phyloP scores from a whole-genome alignment of 2,797 vertebrate genomes.

The Clarias platycephalus region DNA sequence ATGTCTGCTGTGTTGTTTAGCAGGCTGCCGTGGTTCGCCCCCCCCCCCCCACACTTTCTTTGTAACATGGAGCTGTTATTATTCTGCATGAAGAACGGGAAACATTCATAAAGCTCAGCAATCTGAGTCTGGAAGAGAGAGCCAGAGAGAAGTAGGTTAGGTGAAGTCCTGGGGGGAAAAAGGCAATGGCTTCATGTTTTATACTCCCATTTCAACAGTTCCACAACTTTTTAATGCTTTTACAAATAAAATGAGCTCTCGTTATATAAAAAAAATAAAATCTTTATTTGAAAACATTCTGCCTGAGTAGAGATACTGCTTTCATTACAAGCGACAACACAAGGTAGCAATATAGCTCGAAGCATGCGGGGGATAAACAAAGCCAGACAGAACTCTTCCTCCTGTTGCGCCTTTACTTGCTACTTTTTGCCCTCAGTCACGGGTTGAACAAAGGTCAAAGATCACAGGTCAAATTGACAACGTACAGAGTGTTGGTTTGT shows the following conservation, averaged over 20 bases:
- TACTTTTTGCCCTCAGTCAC: conserved; percentile 18
- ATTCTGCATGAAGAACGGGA: conserved; percentile 37
- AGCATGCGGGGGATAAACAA: background rate
- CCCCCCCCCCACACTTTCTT: too few relatives aligned
- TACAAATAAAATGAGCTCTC: background rate
- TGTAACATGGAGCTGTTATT: conserved; percentile 1
- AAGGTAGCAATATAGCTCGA: background rate
- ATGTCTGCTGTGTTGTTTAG: conserved; percentile 5
- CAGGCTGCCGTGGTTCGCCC: background rate
- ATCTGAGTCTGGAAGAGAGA: conserved; percentile 45
- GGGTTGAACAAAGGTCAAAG: conserved; percentile 31
- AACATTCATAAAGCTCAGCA: conserved; percentile 23
- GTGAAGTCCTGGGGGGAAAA: conserved; percentile 35
- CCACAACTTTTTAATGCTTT: background rate
- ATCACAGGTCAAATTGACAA: conserved; percentile 28
- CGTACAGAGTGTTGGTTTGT: background rate
- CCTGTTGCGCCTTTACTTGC: background rate
- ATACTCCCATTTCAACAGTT: background rate
- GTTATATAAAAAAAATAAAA: background rate
- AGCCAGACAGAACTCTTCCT: background rate
- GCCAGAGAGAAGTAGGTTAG: conserved; percentile 51
- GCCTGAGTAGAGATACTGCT: background rate
- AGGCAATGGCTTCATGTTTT: conserved; percentile 4
- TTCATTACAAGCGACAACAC: background rate
- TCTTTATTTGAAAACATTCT: background rate